Evolutionary conservation across 2,113 vertebrate species (phyloP), one percentile per base, ranked within the genome.

Genomic region (Oryzias celebensis): DNA sequence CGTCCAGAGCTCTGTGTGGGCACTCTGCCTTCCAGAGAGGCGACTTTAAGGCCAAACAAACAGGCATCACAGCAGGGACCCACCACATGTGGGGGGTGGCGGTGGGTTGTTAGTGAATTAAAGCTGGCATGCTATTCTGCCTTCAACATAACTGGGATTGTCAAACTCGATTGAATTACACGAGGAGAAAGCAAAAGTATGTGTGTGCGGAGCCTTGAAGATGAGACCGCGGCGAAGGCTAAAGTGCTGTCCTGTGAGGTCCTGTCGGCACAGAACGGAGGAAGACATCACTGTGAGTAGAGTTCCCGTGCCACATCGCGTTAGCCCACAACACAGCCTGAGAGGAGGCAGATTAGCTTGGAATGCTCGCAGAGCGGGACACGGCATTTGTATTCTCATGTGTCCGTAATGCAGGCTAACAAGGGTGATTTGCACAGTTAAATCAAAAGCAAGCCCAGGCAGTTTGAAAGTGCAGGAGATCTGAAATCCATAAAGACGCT

Each of bases 371-470:
- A 65, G 50, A 78, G 45, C 45, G 72, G 83, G 72, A 75, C 61
- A 73, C 65, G 82, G 75, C 73, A 86, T 77, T 78, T 82, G 78
- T 84, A 82, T 69, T 77, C 84, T 78, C 69, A 64, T 67, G 73
- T 20, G 47, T 62, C 49, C 64, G 23, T 85, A 89, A 87, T 73
- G 75, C 76, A 88, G 71, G 81, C 67, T 90, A 92, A 90, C 86
- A 78, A 84, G 85, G 78, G 87, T 80, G 87, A 91, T 91, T 91
- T 90, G 91, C 88, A 78, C 78, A 69, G 77, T 77, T 81, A 87
- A 90, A 90, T 91, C 87, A 91, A 90, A 92, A 90, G 79, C 89
- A 88, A 91, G 85, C 80, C 83, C 76, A 68, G 85, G 77, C 75
- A 77, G 82, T 80, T 79, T 75, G 76, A 70, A 80, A 84, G 78